Evolutionary conservation across 2,888 invertebrate species (phyloP), one percentile per base, ranked within the genome.

Genomic region (Drosophila rellima): DNA sequence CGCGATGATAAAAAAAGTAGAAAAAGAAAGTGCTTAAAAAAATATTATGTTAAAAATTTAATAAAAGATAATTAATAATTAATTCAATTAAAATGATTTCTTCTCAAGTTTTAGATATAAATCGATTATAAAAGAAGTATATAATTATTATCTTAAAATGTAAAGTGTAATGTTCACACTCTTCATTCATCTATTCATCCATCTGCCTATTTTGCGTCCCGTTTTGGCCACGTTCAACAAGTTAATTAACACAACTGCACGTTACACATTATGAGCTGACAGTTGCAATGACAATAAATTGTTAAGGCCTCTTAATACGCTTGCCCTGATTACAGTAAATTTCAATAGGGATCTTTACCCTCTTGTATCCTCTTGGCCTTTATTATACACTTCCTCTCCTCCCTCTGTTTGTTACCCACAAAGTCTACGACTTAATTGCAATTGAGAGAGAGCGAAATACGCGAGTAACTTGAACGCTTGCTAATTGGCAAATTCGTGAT

Each of bases 401-500:
- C 13, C n/a, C 35, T 54, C 8, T n/a, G 20, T 50, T 51, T 26
- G 54, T 50, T 57, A 63, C 39, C 64, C 37, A 17, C 44, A 35
- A 55, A 42, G 60, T 33, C 26, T 29, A 23, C 50, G 13, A 52
- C 51, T 81, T 78, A 80, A 87, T 77, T 72, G 68, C 45, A 51
- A 42, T 26, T 26, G 31, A 18, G 31, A 35, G 40, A 35, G 33
- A 31, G 8, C 6, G 20, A 31, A 40, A 44, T 23, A 17, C 55
- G 33, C 40, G 20, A 33, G 35, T 62, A 63, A 71, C 55, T 79
- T 79, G 48, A 85, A 62, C 65, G 54, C 56, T 50, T 55, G 68
- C 75, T 82, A 88, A 82, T 82, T 82, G 88, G 63, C 55, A 70
- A 82, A 55, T 71, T 63, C 70, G 54, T 80, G 78, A 82, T 77